Base-by-base conservation (phyloP, 1,140 invertebrate genomes). In the Drosophila sturtevanti region DNA sequence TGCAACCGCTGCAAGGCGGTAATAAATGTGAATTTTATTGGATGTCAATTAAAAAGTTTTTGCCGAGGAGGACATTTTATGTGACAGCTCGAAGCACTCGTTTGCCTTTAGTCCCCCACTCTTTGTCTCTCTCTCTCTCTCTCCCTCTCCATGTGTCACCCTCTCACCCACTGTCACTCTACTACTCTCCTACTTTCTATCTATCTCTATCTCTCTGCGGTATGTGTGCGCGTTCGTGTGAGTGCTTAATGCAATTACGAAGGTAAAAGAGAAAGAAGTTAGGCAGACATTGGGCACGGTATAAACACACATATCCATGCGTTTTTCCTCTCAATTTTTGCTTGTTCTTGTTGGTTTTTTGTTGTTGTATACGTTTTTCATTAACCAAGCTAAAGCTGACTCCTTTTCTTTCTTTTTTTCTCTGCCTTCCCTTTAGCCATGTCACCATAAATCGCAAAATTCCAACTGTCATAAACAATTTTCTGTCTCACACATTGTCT, bases 1-100 rank as follows among this genome's bases (percentile, higher is more conserved):
- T 1, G 10, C 27, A 16, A 31, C 22, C 38, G 24, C 44, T 66
- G 68, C 34, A 41, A 48, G 59, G 60, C 67, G 52, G 79, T 72
- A 84, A 80, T 87, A 84, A 87, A 87, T 87, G 82, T 68, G 79
- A 87, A 89, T 89, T 87, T 87, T 87, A 87, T 87, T 87, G 84
- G 85, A 89, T 87, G 84, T 87, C 84, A 87, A 87, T 87, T 87
- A 87, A 87, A 48, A 87, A 87, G 72, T 89, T 89, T 78, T 70
- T 81, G 71, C 68, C 41, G 41, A 48, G 41, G 68, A 74, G 77
- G 79, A 78, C 80, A 75, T 65, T 66, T 61, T 38, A 58, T 64
- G 72, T 74, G 65, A 72, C 48, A 55, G 14, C 54, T 34, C 14
- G 24, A 34, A n/a, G 54, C 68, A 21, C 60, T 27, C 6, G 5